These are phyloP conservation scores for Pangasianodon gigas DNA, from an alignment of 2,113 vertebrate genomes.

Conservation along the genomic window DNA sequence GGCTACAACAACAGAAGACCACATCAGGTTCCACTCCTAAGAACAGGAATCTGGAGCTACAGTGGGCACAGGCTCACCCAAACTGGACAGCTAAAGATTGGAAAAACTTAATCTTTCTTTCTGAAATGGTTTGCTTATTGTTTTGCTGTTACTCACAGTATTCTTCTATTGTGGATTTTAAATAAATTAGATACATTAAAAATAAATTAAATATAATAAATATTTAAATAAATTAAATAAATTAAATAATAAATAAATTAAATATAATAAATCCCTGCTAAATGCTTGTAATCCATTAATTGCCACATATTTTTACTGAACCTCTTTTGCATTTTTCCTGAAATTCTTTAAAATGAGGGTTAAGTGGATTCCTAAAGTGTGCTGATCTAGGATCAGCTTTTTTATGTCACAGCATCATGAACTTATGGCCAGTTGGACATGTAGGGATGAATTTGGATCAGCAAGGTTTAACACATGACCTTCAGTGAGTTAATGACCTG, in stretches of 20 bases:
- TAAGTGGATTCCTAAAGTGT: neutral
- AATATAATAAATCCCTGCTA: neutral
- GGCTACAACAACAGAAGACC: neutral
- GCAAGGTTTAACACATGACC: neutral
- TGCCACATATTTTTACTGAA: neutral
- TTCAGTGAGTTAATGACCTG: slow-evolving; percentile 23
- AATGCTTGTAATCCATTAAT: neutral
- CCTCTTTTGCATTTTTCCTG: neutral
- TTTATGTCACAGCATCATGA: neutral
- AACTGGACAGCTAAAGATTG: neutral
- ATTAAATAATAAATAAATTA: neutral
- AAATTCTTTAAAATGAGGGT: neutral
- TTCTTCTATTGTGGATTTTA: neutral
- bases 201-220: too few relatives aligned
- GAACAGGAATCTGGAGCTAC: neutral
- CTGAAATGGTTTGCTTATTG: neutral
- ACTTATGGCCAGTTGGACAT: neutral
- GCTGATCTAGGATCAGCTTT: neutral
- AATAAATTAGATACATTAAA: too few relatives aligned
- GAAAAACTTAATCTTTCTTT: neutral
- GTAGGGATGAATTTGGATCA: neutral
- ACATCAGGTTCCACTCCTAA: neutral
- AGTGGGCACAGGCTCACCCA: neutral
- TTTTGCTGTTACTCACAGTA: neutral
- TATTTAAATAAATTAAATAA: neutral